Conservation (phyloP, 2,113 vertebrate genomes). For the Poecile atricapillus region DNA sequence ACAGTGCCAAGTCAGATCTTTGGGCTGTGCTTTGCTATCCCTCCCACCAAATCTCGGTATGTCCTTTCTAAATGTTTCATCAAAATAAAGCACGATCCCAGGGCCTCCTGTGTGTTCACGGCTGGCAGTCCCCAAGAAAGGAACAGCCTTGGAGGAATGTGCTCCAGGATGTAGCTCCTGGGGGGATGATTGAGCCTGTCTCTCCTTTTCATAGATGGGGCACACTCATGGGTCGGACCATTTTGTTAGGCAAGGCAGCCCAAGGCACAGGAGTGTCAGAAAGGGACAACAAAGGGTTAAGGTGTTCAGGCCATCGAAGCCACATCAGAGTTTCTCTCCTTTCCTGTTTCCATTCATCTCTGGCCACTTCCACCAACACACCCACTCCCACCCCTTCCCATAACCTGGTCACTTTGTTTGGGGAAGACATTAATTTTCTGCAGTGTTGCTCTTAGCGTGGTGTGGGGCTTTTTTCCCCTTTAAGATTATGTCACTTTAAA, state of each 20-base stretch:
- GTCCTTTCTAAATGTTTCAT: background rate
- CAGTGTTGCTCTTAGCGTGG: background rate
- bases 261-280: background rate
- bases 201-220: background rate
- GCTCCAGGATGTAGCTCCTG: background rate
- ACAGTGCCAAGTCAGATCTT: background rate
- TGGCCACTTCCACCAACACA: constrained; percentile 31
- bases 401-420: constrained; percentile 37
- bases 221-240: background rate
- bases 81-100: background rate
- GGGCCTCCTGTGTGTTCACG: rapidly evolving
- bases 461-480: background rate
- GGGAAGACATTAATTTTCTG: constrained; percentile 7
- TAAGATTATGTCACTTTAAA: constrained; percentile 46
- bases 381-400: constrained; percentile 44
- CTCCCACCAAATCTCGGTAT: background rate
- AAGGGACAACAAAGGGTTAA: constrained; percentile 45
- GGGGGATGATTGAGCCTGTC: background rate
- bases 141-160: background rate
- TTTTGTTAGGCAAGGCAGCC: background rate
- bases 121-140: background rate
- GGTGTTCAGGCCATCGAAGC: background rate
- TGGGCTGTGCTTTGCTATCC: background rate
- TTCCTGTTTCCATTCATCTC: constrained; percentile 65
- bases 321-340: constrained; percentile 17